Percentiles rank a stretch among this genome's conserved stretches.
Conservation (phyloP, 2,797 vertebrate species). For the Alauda arvensis region DNA sequence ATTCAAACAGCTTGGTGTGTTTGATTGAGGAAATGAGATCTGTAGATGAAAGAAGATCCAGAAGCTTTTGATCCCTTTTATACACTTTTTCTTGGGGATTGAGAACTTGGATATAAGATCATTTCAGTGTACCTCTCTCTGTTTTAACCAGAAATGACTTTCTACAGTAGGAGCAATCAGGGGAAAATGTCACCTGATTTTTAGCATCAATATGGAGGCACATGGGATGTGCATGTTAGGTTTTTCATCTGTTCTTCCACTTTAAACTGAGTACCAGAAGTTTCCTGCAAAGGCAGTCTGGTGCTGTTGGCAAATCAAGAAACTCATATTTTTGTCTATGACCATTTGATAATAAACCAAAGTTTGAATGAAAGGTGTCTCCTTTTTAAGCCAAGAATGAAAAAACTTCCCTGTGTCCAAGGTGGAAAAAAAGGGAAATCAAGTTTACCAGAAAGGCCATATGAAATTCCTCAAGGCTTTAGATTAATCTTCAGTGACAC, state of each 20-base stretch:
- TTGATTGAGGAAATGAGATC: neutral
- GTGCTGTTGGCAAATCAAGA: neutral
- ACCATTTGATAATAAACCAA: neutral
- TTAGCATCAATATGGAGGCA: neutral
- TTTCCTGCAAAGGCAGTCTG: neutral
- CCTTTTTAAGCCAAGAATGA: neutral
- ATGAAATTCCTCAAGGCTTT: neutral
- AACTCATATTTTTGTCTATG: neutral
- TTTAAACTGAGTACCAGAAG: neutral
- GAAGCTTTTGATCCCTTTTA: conserved; percentile 39
- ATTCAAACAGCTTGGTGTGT: neutral
- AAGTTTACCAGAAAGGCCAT: neutral
- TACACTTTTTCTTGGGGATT: conserved; percentile 15
- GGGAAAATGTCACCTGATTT: neutral
- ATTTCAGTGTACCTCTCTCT: neutral
- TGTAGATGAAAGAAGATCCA: conserved; percentile 43
- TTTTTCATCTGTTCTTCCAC: neutral
- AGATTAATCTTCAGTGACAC: neutral
- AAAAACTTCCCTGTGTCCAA: neutral
- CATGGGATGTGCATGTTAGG: neutral
- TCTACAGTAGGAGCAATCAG: neutral
- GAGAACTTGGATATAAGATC: neutral
- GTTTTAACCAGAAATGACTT: neutral
- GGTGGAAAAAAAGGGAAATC: neutral
- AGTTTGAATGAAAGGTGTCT: neutral